Evolutionary conservation across 2,113 vertebrate species (phyloP), one percentile per base, ranked within the genome.

Genomic region (Polypterus senegalus): DNA sequence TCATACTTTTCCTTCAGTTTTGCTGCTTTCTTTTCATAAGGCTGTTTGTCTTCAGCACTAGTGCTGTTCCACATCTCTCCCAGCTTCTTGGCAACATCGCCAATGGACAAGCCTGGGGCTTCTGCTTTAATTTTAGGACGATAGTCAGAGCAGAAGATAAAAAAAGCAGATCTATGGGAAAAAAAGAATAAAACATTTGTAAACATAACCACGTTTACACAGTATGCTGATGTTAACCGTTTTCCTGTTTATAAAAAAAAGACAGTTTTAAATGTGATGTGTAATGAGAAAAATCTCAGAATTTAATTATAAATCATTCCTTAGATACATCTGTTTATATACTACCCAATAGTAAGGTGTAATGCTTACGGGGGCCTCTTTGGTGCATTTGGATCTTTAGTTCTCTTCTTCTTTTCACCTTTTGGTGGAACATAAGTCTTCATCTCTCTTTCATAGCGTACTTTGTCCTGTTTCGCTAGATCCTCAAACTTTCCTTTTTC

Each of bases 1-100:
- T 98, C 91, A 1, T 98, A 98, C 47, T 98, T 98, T 70, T 98
- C 94, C 88, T 98, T 98, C 87, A 98, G 83, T 70, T 96, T 97
- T 7, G 89, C 88, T 48, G 93, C 96, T 78, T 95, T 97, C 78
- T 89, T 94, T 63, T 97, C 93, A 0, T 93, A 98, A 3, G 96
- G 96, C 80, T 93, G 84, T 81, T 97, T 98, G 54, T 93, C 87
- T 54, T 93, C 93, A 57, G 88, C 81, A 68, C 90, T 68, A 0
- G 84, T 93, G 71, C 88, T 84, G 76, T 97, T 97, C 95, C 95
- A 98, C 93, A 93, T 94, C 73, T 95, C 91, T 63, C 93, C 95
- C 70, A 98, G 73, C 67, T 94, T 97, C 79, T 97, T 98, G 46
- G 94, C 95, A 0, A 94, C 91, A 69, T 97, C 92, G 7, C 95